phyloP scores from a whole-genome alignment of 2,888 invertebrate genomes.

The Mimachlamys varia region DNA sequence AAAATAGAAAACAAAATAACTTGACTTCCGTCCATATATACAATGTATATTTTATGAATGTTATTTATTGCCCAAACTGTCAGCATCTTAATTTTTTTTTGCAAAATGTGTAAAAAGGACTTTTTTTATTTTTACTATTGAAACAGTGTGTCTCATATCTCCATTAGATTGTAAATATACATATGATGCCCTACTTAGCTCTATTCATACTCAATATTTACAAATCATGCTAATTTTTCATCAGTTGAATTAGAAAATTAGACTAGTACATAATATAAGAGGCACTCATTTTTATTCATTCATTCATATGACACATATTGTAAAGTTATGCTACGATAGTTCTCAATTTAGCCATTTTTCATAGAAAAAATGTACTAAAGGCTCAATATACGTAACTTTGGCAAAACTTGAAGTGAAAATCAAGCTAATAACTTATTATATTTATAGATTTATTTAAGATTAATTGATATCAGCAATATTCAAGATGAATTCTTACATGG shows the following conservation, averaged over 20 bases:
- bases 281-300: background rate
- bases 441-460: too few relatives aligned
- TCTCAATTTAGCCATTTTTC: background rate
- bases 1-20: background rate
- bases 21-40: background rate
- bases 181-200: background rate
- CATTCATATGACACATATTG: background rate
- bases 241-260: background rate
- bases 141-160: background rate
- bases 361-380: background rate
- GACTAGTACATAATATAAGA: background rate
- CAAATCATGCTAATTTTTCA: constrained; percentile 7
- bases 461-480: too few relatives aligned
- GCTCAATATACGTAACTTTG: too few relatives aligned
- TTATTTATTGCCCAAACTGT: background rate
- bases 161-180: background rate
- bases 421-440: too few relatives aligned
- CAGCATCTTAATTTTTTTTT: background rate
- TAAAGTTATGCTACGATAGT: background rate
- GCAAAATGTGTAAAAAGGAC: background rate
- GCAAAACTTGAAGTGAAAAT: too few relatives aligned
- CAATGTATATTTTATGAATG: background rate
- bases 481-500: too few relatives aligned
- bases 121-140: background rate
- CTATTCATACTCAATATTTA: background rate